Base-by-base conservation (phyloP, 1,140 invertebrate genomes). In the Ylistrum balloti region DNA sequence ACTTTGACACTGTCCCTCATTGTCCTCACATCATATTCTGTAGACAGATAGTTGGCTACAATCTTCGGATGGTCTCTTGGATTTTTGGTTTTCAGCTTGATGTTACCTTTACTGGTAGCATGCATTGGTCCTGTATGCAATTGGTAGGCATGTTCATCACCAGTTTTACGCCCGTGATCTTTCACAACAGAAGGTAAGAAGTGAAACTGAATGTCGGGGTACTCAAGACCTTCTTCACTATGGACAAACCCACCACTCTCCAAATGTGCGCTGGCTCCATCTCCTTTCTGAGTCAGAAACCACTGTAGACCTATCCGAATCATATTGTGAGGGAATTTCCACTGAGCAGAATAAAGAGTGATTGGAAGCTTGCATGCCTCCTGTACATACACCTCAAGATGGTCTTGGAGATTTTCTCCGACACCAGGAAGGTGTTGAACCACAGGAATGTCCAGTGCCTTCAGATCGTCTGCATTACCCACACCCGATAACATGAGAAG, bases 41-140 rank as follows among this genome's bases (percentile, higher is more conserved):
- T 95, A n/a, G 92, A 93, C 88, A 94, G 92, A 91, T 96, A 97
- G 90, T 96, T 96, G 0, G 99, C 98, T 95, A 98, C 98, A n/a
- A 99, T 98, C 5, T 98, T 97, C 0, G 99, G 99, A 93, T 98
- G 97, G 0, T 98, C 97, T 15, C 97, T 97, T 0, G 99, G 99
- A 96, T 99, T 98, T 34, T 96, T 97, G 7, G 94, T 93, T 93
- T 96, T 94, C 88, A 97, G 88, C 88, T 94, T 94, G 85, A 96
- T 45, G 90, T 93, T 92, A 88, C 97, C 94, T 88, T 92, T 89
- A 90, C 93, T 96, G 7, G 93, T 96, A 85, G 94, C 95, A 88
- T 94, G 92, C 94, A 96, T 95, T 33, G 96, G 94, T 13, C 96
- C 96, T 17, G 96, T 95, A 93, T 97, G 96, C 5, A 95, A 94